Percentiles rank a stretch among this genome's conserved stretches.
These are phyloP conservation scores for Bruchidius siliquastri DNA, from an alignment of 2,888 invertebrate species.

Conservation along the genomic window DNA sequence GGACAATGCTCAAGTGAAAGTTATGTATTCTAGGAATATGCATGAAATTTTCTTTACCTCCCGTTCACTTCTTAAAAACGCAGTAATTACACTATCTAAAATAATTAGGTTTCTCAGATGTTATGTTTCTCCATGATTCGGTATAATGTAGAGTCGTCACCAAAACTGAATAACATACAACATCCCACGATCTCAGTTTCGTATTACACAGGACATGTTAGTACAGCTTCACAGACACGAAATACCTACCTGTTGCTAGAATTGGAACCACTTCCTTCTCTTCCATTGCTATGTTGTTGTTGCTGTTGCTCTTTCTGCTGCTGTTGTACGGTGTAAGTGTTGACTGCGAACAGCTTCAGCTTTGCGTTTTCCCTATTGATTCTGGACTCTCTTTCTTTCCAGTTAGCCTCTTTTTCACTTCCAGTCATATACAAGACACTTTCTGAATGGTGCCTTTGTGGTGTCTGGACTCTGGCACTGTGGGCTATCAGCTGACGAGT, in stretches of 20 bases:
- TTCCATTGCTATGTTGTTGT: neutral
- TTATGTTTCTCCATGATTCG: too few species aligned
- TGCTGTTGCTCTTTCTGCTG: neutral
- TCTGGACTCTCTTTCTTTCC: conserved; percentile 44
- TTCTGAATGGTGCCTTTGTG: conserved; percentile 73
- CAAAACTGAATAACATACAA: too few species aligned
- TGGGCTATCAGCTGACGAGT: conserved; percentile 65
- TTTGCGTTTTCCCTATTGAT: conserved; percentile 47
- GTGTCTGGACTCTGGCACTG: conserved; percentile 71
- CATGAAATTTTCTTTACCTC: too few species aligned
- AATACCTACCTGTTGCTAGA: conserved; percentile 17
- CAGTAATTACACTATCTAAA: too few species aligned
- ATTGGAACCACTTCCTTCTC: conserved; percentile 2
- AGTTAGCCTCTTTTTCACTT: conserved; percentile 33
- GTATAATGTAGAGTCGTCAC: too few species aligned
- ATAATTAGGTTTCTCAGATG: too few species aligned
- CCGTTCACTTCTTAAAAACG: too few species aligned
- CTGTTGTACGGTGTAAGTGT: conserved; percentile 61
- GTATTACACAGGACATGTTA: too few species aligned
- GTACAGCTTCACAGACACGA: neutral
- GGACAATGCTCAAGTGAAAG: neutral
- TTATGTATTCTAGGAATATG: too few species aligned
- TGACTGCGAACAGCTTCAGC: conserved; percentile 64
- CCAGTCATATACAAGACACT: conserved; percentile 66
- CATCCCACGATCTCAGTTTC: too few species aligned